A percentile compares a stretch with the other conserved stretches of the same genome.
Evolutionary conservation across 2,113 vertebrate genomes (phyloP).

Genomic region (Eudorcas thomsonii): DNA sequence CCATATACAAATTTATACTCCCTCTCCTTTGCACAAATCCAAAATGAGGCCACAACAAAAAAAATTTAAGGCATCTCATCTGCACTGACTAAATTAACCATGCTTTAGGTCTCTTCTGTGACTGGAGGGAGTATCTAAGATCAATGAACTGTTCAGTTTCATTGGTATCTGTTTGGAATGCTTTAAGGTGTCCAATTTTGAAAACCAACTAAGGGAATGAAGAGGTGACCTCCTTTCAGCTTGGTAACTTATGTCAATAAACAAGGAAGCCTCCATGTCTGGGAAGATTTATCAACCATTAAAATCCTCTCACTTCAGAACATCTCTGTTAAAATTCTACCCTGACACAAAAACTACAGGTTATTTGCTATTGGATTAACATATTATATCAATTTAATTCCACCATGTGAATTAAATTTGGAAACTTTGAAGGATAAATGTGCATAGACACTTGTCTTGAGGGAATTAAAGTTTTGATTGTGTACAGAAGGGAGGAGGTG

Average conservation of each 20-base stretch:
- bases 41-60: neutral
- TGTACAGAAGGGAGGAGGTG: neutral
- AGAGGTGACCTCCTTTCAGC: neutral
- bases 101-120: neutral
- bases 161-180: neutral
- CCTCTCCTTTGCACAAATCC: neutral
- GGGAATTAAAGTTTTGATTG: neutral
- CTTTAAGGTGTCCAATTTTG: neutral
- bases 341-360: neutral
- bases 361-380: neutral
- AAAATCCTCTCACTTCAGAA: neutral
- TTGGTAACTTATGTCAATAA: neutral
- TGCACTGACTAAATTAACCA: neutral
- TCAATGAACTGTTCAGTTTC: neutral
- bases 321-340: neutral
- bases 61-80: neutral
- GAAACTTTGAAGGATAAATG: neutral
- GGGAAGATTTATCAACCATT: neutral
- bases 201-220: neutral
- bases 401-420: neutral
- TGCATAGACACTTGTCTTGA: neutral
- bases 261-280: neutral
- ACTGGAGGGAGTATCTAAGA: neutral
- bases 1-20: neutral
- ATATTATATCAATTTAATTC: neutral